Evolutionary conservation across 2,113 vertebrate genomes (phyloP), one percentile per base, ranked within the genome.

Genomic region (Nothoprocta perdicaria): DNA sequence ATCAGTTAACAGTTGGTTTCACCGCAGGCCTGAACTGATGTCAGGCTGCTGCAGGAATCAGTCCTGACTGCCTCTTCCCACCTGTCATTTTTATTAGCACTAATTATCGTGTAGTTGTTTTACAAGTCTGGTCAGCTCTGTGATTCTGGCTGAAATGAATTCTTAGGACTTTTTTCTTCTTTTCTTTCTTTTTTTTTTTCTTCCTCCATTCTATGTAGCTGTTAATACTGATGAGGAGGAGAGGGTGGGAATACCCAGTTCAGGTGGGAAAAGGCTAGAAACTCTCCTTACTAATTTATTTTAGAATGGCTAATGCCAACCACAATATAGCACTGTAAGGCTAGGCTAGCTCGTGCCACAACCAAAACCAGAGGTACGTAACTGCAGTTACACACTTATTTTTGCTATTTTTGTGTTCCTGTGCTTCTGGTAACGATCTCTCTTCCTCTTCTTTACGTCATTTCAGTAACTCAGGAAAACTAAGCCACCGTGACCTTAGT

Each of bases 21-120:
- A 6, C 43, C 48, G 73, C 60, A 38, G 27, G 79, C 45, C 60
- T 0, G 0, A 62, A 27, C 17, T 45, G 85, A 40, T 45, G 35
- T 53, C 80, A 78, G 69, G 72, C 75, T 93, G 82, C 82, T 91
- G 80, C 72, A 85, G 88, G 55, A 1, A 24, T 63, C 89, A 60
- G 79, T 72, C 78, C 61, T n/a, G 31, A 72, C 67, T 84, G 45
- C 83, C 66, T 66, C 77, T 93, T 33, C 85, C 68, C 57, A 52
- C 89, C 93, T 3, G 14, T 2, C 1, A 27, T 89, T 83, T 80
- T 38, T 84, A 75, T 75, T 8, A 4, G 66, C 40, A 1, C 62
- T 65, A 5, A 69, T 93, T 89, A 53, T 6, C 35, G 1, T 0
- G 0, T 73, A 83, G 63, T 80, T 71, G 41, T 38, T n/a, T 6